Conservation (phyloP, 2,888 invertebrate genomes). For the Erebia epiphron region DNA sequence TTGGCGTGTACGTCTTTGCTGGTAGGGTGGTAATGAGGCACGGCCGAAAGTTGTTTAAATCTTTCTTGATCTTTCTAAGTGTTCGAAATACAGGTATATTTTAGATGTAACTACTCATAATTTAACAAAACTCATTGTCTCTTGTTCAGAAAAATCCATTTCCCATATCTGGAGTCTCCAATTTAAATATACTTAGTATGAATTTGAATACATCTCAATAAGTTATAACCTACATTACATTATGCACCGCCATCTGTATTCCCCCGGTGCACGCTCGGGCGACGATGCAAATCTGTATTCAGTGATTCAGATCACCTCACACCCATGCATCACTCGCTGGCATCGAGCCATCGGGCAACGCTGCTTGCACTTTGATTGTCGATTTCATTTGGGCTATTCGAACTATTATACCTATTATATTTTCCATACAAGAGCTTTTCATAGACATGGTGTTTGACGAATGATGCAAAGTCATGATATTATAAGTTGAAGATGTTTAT, state of each 20-base stretch:
- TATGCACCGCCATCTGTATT: slow-evolving; percentile 31
- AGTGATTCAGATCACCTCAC: slow-evolving; percentile 36
- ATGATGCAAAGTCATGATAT: too few species aligned
- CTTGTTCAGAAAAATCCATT: too few species aligned
- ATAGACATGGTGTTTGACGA: too few species aligned
- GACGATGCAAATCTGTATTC: slow-evolving; percentile 39
- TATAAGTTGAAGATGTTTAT: too few species aligned
- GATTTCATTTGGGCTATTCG: slow-evolving; percentile 17
- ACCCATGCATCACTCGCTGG: slow-evolving; percentile 34
- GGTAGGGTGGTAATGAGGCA: too few species aligned
- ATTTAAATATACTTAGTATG: neutral
- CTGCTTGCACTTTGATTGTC: slow-evolving; percentile 39
- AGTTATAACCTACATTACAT: slow-evolving; percentile 10
- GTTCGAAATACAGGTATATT: too few species aligned
- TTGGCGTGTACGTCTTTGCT: too few species aligned
- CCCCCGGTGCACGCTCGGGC: slow-evolving; percentile 30
- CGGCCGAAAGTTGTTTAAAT: too few species aligned
- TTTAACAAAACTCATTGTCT: too few species aligned
- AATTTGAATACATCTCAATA: slow-evolving; percentile 9
- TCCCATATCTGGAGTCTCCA: neutral
- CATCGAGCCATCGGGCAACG: slow-evolving; percentile 34
- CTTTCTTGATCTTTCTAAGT: too few species aligned
- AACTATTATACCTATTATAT: neutral
- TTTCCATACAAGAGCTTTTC: too few species aligned
- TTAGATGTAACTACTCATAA: too few species aligned